These are phyloP conservation scores for Perodicticus potto DNA, from an alignment of 2,797 vertebrate species.

Conservation along the genomic window DNA sequence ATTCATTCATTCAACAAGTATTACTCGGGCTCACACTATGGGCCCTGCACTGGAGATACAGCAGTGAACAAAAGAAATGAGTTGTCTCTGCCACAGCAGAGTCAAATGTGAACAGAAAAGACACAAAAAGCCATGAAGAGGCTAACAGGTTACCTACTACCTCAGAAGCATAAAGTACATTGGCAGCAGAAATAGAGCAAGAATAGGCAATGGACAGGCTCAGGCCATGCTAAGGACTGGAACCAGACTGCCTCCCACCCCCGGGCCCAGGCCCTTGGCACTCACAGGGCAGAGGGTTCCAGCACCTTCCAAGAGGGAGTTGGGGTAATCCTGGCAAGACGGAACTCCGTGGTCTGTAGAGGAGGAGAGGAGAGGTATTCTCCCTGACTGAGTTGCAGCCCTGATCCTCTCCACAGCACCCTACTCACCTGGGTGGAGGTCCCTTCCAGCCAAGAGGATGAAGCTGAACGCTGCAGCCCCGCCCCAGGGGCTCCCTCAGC, in stretches of 20 bases:
- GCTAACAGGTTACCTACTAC: accelerated
- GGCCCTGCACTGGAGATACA: accelerated
- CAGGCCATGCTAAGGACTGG: background rate
- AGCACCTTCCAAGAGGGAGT: conserved; percentile 76
- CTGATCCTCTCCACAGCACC: background rate
- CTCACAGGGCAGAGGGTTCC: conserved; percentile 75
- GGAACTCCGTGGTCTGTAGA: conserved; percentile 86
- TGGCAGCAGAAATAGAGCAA: background rate
- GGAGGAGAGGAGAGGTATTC: background rate
- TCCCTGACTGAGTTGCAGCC: accelerated
- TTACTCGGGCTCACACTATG: accelerated
- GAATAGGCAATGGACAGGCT: accelerated
- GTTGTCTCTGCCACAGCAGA: background rate
- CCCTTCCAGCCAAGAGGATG: conserved; percentile 82
- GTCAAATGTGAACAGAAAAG: background rate
- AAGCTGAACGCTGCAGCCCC: conserved; percentile 85
- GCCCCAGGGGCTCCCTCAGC: conserved; percentile 22
- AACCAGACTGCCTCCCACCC: background rate
- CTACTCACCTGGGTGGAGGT: conserved; percentile 75
- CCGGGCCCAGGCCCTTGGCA: background rate
- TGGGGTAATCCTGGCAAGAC: conserved; percentile 83
- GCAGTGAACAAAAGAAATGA: background rate
- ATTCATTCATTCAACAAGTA: background rate
- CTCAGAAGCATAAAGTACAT: accelerated
- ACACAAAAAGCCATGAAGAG: background rate